phyloP scores from a whole-genome alignment of 1,140 invertebrate genomes.

The Ectropis grisescens region DNA sequence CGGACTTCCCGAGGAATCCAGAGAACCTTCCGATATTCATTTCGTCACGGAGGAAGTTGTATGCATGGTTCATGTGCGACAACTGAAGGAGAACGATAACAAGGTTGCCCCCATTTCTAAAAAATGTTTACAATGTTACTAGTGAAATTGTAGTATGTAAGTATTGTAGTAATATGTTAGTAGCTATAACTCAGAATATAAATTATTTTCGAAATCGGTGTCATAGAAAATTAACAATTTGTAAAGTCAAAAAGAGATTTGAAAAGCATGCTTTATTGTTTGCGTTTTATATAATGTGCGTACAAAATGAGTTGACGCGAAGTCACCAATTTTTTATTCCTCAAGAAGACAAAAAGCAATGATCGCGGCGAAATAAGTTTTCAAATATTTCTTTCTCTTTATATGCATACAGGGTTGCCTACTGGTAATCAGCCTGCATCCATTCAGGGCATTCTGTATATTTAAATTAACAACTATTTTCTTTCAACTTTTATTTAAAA shows the following conservation, averaged over 20 bases:
- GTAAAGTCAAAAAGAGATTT: too few relatives aligned
- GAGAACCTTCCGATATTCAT: conserved; percentile 31
- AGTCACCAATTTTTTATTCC: too few relatives aligned
- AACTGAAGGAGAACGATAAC: conserved; percentile 70
- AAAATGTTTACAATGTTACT: background rate
- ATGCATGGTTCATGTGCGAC: conserved; percentile 68
- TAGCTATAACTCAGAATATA: background rate
- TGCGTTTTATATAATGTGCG: too few relatives aligned
- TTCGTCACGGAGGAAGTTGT: conserved; percentile 78
- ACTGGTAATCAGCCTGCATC: too few relatives aligned
- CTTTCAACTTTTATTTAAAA: too few relatives aligned
- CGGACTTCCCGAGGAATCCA: conserved; percentile 69
- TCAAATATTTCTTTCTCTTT: too few relatives aligned
- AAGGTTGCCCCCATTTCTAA: conserved; percentile 19
- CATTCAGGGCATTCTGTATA: too few relatives aligned
- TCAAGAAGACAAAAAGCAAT: too few relatives aligned
- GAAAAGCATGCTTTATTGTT: background rate
- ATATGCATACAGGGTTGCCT: too few relatives aligned
- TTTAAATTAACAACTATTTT: too few relatives aligned
- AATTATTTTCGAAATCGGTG: conserved; percentile 2
- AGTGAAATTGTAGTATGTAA: conserved; percentile 38
- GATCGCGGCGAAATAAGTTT: too few relatives aligned
- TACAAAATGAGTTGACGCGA: too few relatives aligned
- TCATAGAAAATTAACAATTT: background rate
- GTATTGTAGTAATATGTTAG: conserved; percentile 65